phyloP scores from a whole-genome alignment of 2,888 invertebrate genomes.

The Acanthopleura granulata region DNA sequence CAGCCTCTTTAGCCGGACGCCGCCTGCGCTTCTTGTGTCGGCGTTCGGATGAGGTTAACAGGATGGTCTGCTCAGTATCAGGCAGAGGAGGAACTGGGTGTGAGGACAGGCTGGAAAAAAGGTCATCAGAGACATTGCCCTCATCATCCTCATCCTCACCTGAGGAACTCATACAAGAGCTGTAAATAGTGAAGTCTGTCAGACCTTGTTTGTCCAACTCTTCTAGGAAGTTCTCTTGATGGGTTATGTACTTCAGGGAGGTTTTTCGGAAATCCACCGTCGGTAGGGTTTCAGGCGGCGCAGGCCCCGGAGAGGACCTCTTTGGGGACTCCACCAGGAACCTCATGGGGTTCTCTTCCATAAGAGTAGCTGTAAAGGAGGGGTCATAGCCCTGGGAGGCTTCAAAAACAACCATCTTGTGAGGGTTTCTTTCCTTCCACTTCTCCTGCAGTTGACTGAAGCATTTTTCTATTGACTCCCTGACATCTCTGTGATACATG shows the following conservation, averaged over 20 bases:
- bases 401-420: neutral
- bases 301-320: neutral
- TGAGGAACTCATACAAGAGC: neutral
- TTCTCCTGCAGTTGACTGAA: neutral
- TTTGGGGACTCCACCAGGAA: conserved; percentile 16
- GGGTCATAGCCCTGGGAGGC: neutral
- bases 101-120: neutral
- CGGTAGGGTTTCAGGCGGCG: neutral
- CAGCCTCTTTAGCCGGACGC: neutral
- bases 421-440: conserved; percentile 2
- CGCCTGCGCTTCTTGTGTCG: neutral
- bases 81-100: neutral
- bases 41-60: neutral
- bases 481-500: neutral
- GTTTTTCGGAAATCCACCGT: conserved; percentile 1
- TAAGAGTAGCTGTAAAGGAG: neutral
- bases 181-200: conserved; percentile 1
- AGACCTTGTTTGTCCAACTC: conserved; percentile 1
- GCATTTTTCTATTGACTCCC: neutral
- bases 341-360: neutral
- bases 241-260: neutral
- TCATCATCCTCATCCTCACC: neutral
- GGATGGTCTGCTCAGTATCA: too few species aligned
- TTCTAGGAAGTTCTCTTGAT: conserved; percentile 3
- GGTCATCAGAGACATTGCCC: neutral